Conservation (phyloP, 2,888 invertebrate genomes). For the Oconnorella tubifera region DNA sequence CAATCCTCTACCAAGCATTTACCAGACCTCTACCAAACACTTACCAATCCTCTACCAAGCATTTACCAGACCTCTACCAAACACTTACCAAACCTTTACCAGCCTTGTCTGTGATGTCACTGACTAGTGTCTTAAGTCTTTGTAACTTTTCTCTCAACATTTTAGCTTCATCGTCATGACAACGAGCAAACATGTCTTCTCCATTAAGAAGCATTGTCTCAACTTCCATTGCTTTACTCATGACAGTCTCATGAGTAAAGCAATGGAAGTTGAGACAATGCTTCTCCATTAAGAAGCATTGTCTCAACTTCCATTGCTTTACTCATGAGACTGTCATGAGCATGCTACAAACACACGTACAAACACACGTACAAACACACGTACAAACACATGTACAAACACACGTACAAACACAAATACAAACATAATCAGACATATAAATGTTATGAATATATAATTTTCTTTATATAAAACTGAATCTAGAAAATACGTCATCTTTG, state of each 20-base stretch:
- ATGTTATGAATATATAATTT: too few relatives aligned
- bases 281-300: constrained; percentile 50
- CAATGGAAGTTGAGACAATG: constrained; percentile 43
- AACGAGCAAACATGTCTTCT: constrained; percentile 46
- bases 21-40: too few relatives aligned
- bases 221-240: constrained; percentile 44
- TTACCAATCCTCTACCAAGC: too few relatives aligned
- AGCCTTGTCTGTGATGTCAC: constrained; percentile 52
- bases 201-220: constrained; percentile 46
- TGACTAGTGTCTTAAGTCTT: constrained; percentile 48
- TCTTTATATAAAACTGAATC: too few relatives aligned
- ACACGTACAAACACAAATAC: too few relatives aligned
- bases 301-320: constrained; percentile 44
- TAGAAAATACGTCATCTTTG: too few relatives aligned
- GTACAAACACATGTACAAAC: too few relatives aligned
- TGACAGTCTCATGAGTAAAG: constrained; percentile 42
- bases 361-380: constrained; percentile 25
- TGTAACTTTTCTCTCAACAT: constrained; percentile 50
- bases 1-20: too few relatives aligned
- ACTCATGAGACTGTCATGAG: constrained; percentile 40
- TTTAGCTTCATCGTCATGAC: constrained; percentile 43
- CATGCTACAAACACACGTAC: constrained; percentile 26
- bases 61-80: too few relatives aligned
- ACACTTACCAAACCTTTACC: constrained; percentile 34
- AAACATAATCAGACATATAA: too few relatives aligned